Evolutionary conservation across 2,113 vertebrate species (phyloP).

Genomic region (Bagarius yarrelli): DNA sequence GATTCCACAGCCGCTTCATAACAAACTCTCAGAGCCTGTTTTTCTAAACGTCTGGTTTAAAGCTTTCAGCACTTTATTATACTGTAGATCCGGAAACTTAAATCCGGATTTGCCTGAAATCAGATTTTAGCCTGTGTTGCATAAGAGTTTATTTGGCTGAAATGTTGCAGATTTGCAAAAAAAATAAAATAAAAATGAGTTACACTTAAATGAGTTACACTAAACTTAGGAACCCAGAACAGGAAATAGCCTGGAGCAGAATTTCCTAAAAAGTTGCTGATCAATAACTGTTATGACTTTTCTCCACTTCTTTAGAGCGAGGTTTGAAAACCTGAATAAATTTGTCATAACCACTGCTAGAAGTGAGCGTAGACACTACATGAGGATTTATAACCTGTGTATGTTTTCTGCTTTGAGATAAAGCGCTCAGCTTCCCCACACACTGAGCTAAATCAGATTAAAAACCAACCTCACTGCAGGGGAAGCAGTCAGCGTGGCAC

Average conservation of each 20-base stretch:
- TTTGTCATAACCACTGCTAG: background rate
- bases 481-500: background rate
- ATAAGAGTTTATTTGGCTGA: background rate
- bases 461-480: conserved; percentile 19
- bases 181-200: background rate
- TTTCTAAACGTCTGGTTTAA: background rate
- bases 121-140: background rate
- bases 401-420: background rate
- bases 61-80: background rate
- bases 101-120: background rate
- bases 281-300: background rate
- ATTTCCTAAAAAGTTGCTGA: conserved; percentile 22
- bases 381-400: background rate
- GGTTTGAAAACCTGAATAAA: background rate
- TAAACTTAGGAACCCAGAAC: background rate
- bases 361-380: background rate
- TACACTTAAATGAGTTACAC: too few relatives aligned
- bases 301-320: background rate
- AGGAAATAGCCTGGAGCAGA: conserved; percentile 26
- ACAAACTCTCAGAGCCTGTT: background rate
- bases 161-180: background rate
- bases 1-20: conserved; percentile 18
- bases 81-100: background rate
- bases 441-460: background rate
- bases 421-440: background rate